Conservation (phyloP, 2,797 vertebrate genomes). For the Mus minutoides region DNA sequence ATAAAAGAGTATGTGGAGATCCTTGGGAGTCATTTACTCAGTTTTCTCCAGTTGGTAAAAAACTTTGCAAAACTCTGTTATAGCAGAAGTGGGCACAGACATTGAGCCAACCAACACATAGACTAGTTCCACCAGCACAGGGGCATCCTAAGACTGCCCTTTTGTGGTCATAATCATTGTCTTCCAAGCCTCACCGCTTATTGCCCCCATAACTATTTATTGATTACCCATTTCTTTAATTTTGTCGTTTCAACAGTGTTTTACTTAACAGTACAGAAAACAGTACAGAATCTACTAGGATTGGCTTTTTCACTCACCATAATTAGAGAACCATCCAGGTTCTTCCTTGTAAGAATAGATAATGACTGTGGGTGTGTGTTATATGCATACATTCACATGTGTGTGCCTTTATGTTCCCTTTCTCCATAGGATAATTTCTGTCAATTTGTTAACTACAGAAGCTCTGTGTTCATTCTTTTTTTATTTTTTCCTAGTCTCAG, state of each 20-base stretch:
- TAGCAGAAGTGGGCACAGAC: background rate
- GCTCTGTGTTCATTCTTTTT: background rate
- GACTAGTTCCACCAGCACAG: background rate
- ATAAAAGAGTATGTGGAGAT: conserved; percentile 1
- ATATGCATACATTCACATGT: background rate
- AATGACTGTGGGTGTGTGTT: background rate
- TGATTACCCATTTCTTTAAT: background rate
- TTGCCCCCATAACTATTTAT: background rate
- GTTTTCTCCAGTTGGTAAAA: background rate
- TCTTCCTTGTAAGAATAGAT: background rate
- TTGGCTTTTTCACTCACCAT: background rate
- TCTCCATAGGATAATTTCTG: background rate
- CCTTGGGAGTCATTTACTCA: background rate
- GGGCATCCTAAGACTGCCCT: background rate
- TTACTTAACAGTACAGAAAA: background rate
- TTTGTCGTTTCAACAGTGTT: conserved; percentile 45
- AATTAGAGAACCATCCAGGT: background rate
- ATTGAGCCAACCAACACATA: background rate
- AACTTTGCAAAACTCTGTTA: background rate
- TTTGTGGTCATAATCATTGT: background rate
- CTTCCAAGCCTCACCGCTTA: background rate
- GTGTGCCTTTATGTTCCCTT: background rate
- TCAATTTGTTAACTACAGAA: background rate
- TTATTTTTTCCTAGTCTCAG: background rate
- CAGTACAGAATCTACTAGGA: background rate